phyloP scores from a whole-genome alignment of 2,888 invertebrate species.

The Rhorus exstirpatorius region DNA sequence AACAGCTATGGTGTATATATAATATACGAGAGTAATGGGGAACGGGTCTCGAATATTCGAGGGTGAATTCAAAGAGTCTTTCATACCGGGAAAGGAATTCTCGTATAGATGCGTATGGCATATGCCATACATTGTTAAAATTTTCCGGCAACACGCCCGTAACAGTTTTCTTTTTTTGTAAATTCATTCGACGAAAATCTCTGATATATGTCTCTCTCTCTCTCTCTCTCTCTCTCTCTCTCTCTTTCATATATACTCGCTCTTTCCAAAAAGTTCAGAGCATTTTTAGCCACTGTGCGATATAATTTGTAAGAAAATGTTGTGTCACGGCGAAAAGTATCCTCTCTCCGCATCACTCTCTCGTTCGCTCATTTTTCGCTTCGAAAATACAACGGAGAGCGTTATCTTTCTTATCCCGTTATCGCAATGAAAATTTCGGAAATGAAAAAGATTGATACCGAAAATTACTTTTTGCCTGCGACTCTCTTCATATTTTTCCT shows the following conservation, averaged over 20 bases:
- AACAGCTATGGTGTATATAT: not conserved
- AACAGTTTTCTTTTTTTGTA: slow-evolving; percentile 32
- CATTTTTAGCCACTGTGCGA: too few species aligned
- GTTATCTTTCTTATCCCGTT: slow-evolving; percentile 1
- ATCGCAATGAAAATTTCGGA: slow-evolving; percentile 66
- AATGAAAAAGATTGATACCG: slow-evolving; percentile 69
- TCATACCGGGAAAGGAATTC: slow-evolving; percentile 5
- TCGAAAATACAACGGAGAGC: not conserved
- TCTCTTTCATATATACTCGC: too few species aligned
- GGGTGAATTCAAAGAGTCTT: slow-evolving; percentile 46
- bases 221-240: too few species aligned
- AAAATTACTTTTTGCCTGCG: slow-evolving; percentile 62
- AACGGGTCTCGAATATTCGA: slow-evolving; percentile 2
- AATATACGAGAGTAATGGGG: slow-evolving; percentile 1
- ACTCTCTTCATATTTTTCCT: not conserved
- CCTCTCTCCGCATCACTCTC: not conserved
- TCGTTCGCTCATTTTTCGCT: not conserved
- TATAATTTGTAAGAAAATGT: too few species aligned
- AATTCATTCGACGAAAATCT: slow-evolving; percentile 41
- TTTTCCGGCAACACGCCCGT: not conserved
- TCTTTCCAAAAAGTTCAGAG: not conserved
- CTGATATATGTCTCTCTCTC: not conserved
- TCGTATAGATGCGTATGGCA: slow-evolving; percentile 9
- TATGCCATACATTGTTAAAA: slow-evolving; percentile 16
- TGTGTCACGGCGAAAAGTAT: not conserved